Evolutionary conservation across 2,797 vertebrate genomes (phyloP), one percentile per base, ranked within the genome.

Genomic region (Semotilus atromaculatus): DNA sequence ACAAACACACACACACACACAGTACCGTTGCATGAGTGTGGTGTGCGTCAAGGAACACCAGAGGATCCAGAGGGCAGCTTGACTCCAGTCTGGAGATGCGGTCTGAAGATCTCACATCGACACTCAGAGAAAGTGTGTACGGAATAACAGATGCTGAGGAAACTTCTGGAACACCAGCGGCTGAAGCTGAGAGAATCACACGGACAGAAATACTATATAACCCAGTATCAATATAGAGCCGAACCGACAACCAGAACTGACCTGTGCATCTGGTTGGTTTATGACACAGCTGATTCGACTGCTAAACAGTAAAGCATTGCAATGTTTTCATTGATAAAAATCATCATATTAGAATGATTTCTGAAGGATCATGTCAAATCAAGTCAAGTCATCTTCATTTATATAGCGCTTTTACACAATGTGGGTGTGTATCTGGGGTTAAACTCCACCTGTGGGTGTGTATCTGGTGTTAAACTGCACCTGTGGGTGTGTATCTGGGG

Each of bases 11-110:
- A 38, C 34, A 85, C 26, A 74, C 36, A 75, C 26, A 77, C 38
- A 84, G 31, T 88, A 96, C 96, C 87, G 92, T 91, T 86, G 94
- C 96, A 45, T 92, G 89, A 16, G 93, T 97, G 60, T 93, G 93
- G 45, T 95, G 93, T 62, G 90, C 34, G 58, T 90, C 91, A 8
- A 92, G 92, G 87, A 95, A 95, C 87, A 93, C 85, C 19, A 95
- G 68, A 55, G 96, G 92, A 21, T 92, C 93, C 90, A 97, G 91
- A 55, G 90, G 31, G 83, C 93, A 96, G 86, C 89, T 96, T 89
- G 95, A 96, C 82, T 96, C 93, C 9, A 97, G 91, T 84, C 90
- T 95, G 80, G 90, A 89, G 77, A 97, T 89, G 75, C 93, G 92
- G 29, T 90, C 93, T 78, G 94, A 91, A 83, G 96, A 96, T 64